Percentiles rank a stretch among this genome's conserved stretches.
phyloP scores from a whole-genome alignment of 2,888 invertebrate species.

The Phaedon cochleariae region DNA sequence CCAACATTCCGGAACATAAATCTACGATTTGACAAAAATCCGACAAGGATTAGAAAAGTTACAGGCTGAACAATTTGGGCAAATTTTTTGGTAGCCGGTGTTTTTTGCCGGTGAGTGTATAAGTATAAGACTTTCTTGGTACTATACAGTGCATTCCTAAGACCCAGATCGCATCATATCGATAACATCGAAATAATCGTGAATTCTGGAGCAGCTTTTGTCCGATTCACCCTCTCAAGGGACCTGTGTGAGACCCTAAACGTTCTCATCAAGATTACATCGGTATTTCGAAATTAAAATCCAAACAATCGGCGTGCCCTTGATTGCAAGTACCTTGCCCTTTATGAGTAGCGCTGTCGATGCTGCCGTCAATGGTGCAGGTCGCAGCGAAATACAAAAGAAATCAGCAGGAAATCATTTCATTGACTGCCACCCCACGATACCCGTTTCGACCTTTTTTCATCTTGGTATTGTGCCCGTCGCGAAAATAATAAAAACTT shows the following conservation, averaged over 20 bases:
- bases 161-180: not conserved
- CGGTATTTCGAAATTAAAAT: slow-evolving; percentile 56
- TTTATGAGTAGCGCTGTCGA: slow-evolving; percentile 55
- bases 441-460: slow-evolving; percentile 58
- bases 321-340: slow-evolving; percentile 48
- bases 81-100: no score
- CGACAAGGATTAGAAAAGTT: no score
- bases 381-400: slow-evolving; percentile 49
- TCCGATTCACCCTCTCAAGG: not conserved
- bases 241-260: slow-evolving; percentile 46
- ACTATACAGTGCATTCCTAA: no score
- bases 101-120: no score
- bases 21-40: no score
- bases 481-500: slow-evolving; percentile 42
- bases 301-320: slow-evolving; percentile 51
- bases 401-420: slow-evolving; percentile 55
- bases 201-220: not conserved
- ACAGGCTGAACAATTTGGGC: no score
- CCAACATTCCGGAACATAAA: no score
- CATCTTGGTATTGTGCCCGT: slow-evolving; percentile 40
- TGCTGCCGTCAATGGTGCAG: slow-evolving; percentile 58
- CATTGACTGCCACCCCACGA: slow-evolving; percentile 57
- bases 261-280: slow-evolving; percentile 54
- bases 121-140: no score
- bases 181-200: not conserved